Percentiles rank a stretch among this genome's conserved stretches.
Evolutionary conservation across 2,888 invertebrate genomes (phyloP).

Genomic region (Coleophora flavipennella): DNA sequence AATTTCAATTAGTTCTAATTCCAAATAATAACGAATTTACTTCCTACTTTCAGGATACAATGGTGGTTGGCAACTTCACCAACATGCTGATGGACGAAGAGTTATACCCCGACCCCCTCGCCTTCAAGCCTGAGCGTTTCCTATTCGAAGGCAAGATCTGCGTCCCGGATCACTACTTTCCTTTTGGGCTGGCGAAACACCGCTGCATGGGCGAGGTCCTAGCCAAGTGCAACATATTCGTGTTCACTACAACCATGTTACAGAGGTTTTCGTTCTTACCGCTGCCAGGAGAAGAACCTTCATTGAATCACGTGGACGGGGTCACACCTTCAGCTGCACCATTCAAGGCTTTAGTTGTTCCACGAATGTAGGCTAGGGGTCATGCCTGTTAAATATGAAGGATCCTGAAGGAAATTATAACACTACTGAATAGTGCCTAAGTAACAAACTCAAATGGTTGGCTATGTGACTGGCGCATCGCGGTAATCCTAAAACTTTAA

Average conservation of each 20-base stretch:
- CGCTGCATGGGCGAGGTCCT: slow-evolving; percentile 85
- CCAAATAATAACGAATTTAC: no score
- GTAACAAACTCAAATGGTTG: no score
- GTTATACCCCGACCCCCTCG: slow-evolving; percentile 78
- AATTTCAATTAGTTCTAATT: no score
- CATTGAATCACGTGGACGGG: slow-evolving; percentile 80
- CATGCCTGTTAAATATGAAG: no score
- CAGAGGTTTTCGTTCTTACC: slow-evolving; percentile 80
- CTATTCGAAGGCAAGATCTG: slow-evolving; percentile 74
- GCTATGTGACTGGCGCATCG: no score
- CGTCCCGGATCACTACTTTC: slow-evolving; percentile 80
- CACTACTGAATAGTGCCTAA: no score
- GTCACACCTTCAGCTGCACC: slow-evolving; percentile 84
- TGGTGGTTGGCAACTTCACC: slow-evolving; percentile 84
- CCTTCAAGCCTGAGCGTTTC: slow-evolving; percentile 84
- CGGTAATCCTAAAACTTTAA: no score
- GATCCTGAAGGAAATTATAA: no score
- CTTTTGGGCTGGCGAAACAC: slow-evolving; percentile 85
- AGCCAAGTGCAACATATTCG: slow-evolving; percentile 85
- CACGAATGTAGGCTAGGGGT: slow-evolving; percentile 50
- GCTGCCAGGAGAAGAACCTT: slow-evolving; percentile 77
- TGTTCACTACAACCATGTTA: slow-evolving; percentile 80
- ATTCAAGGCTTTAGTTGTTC: slow-evolving; percentile 76
- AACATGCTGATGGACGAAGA: slow-evolving; percentile 79
- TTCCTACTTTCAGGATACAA: slow-evolving; percentile 75